phyloP scores from a whole-genome alignment of 2,888 invertebrate species.

The Pachydiplax longipennis region DNA sequence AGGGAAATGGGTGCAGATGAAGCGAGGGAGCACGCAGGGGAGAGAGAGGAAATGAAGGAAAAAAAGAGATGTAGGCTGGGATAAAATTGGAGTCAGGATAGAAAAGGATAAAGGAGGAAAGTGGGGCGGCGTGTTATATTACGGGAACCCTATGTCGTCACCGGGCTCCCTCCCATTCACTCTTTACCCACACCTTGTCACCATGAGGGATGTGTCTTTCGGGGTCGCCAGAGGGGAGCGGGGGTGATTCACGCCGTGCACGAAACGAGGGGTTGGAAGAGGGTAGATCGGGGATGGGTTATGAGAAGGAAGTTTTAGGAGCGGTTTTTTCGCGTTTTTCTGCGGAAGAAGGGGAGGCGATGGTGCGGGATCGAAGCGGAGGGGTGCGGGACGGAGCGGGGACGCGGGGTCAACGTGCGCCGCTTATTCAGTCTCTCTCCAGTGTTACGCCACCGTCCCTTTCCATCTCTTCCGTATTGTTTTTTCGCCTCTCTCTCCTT shows the following conservation, averaged over 20 bases:
- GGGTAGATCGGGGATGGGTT: neutral
- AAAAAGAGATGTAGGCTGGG: neutral
- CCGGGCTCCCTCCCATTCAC: neutral
- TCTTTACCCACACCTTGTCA: neutral
- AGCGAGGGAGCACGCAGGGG: neutral
- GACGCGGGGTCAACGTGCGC: neutral
- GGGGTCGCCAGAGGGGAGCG: neutral
- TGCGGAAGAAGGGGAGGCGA: neutral
- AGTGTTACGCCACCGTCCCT: neutral
- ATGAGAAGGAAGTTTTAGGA: neutral
- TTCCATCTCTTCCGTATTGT: neutral
- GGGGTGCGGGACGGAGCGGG: neutral
- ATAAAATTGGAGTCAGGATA: neutral
- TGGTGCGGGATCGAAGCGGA: neutral
- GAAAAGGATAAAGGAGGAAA: neutral
- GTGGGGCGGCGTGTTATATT: neutral
- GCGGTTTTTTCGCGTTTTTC: neutral
- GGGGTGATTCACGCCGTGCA: neutral
- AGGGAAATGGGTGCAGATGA: no score
- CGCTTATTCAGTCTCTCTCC: neutral
- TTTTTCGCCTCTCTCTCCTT: neutral
- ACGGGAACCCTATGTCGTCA: neutral
- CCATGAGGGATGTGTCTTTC: neutral
- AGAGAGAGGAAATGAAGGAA: neutral
- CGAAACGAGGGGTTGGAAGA: neutral